Evolutionary conservation across 2,888 invertebrate genomes (phyloP).

Genomic region (Drosophila kuntzei): DNA sequence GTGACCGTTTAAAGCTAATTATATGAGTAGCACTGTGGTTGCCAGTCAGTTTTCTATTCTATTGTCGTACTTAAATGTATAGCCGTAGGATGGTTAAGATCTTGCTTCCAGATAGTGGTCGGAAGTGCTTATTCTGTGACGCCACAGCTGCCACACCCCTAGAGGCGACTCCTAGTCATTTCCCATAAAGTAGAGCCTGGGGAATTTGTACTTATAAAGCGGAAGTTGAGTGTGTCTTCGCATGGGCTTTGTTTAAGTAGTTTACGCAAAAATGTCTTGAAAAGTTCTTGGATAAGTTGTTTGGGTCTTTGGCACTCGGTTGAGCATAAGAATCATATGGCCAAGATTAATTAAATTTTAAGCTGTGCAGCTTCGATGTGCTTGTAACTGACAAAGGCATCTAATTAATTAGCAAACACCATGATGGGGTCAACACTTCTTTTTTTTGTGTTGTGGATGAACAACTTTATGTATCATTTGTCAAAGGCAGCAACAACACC

Average conservation of each 20-base stretch:
- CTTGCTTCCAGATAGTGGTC: constrained; percentile 41
- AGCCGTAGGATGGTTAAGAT: constrained; percentile 52
- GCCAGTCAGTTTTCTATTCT: constrained; percentile 4
- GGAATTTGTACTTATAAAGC: constrained; percentile 43
- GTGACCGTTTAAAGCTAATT: constrained; percentile 62
- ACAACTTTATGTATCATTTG: constrained; percentile 54
- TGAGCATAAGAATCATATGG: constrained; percentile 37
- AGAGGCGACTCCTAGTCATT: constrained; percentile 26
- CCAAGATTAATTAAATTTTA: constrained; percentile 67
- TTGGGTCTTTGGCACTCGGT: not conserved
- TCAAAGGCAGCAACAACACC: constrained; percentile 44
- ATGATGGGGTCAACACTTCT: constrained; percentile 60
- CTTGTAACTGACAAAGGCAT: constrained; percentile 45
- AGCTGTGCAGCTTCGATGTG: constrained; percentile 41
- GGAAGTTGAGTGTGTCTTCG: constrained; percentile 31
- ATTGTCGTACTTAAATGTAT: constrained; percentile 19
- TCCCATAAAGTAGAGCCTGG: constrained; percentile 57
- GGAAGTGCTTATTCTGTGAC: constrained; percentile 8
- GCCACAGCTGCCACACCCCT: constrained; percentile 9
- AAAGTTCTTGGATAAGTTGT: constrained; percentile 26
- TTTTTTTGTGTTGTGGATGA: constrained; percentile 11
- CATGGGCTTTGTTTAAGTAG: constrained; percentile 21
- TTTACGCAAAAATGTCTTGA: constrained; percentile 18
- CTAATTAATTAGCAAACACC: constrained; percentile 69
- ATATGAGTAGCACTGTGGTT: constrained; percentile 25